A percentile compares a stretch with the other conserved stretches of the same genome.
phyloP scores from a whole-genome alignment of 2,113 vertebrate species.

The Ahaetulla prasina region DNA sequence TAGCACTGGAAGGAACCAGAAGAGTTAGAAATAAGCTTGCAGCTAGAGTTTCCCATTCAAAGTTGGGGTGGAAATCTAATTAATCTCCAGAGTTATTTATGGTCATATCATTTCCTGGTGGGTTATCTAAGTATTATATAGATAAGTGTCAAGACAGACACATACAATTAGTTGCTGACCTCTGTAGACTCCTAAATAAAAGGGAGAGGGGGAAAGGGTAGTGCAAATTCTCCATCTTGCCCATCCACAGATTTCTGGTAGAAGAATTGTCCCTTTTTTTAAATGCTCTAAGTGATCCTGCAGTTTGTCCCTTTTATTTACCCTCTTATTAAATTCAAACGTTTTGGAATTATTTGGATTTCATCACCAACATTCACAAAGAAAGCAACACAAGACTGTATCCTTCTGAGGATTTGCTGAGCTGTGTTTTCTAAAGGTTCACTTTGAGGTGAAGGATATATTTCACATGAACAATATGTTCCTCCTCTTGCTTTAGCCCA shows the following conservation, averaged over 20 bases:
- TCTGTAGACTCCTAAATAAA: neutral
- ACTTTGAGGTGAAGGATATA: neutral
- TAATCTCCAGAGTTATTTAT: neutral
- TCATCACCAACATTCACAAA: neutral
- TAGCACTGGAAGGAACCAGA: neutral
- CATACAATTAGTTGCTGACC: neutral
- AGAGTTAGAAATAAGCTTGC: neutral
- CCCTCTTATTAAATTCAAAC: neutral
- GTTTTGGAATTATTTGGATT: neutral
- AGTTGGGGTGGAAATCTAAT: neutral
- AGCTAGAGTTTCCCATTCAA: neutral
- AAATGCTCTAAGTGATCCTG: neutral
- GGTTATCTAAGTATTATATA: neutral
- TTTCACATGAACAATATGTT: neutral
- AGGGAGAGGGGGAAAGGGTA: neutral
- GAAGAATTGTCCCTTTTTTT: neutral
- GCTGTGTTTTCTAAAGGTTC: neutral
- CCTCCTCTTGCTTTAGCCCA: neutral
- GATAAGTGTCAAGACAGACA: neutral
- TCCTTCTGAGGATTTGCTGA: neutral
- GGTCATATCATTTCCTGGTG: neutral
- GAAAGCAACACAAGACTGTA: neutral
- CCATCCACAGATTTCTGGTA: neutral
- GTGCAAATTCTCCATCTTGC: neutral
- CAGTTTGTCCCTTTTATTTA: neutral